Conservation (phyloP, 2,888 invertebrate species). For the Drosophila kokeensis region DNA sequence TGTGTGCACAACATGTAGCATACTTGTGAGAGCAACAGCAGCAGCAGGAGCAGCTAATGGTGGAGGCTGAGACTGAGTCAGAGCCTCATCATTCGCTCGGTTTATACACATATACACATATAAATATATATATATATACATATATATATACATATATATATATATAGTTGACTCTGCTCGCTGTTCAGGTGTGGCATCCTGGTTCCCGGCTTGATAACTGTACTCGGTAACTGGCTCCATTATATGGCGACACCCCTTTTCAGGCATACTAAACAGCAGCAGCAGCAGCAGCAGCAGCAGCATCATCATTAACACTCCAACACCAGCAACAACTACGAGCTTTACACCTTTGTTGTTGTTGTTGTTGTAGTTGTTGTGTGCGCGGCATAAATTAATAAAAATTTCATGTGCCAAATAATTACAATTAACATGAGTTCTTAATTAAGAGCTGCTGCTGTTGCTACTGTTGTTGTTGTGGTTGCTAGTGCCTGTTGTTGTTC, state of each 20-base stretch:
- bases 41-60: conserved; percentile 27
- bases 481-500: conserved; percentile 55
- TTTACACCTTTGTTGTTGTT: conserved; percentile 65
- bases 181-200: conserved; percentile 17
- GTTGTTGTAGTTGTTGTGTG: conserved; percentile 46
- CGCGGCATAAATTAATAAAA: conserved; percentile 83
- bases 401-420: conserved; percentile 84
- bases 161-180: conserved; percentile 19
- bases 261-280: conserved; percentile 68
- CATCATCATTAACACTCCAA: conserved; percentile 76
- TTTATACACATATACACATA: conserved; percentile 48
- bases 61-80: conserved; percentile 19
- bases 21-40: conserved; percentile 48
- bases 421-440: conserved; percentile 84
- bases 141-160: background rate
- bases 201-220: conserved; percentile 44
- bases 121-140: background rate
- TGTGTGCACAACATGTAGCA: conserved; percentile 54
- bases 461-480: conserved; percentile 11
- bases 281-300: conserved; percentile 50
- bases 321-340: conserved; percentile 48
- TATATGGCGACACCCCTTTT: conserved; percentile 53
- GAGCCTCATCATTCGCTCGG: conserved; percentile 75
- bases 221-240: conserved; percentile 48
- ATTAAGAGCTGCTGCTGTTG: conserved; percentile 72